Evolutionary conservation across 2,113 vertebrate genomes (phyloP).

Genomic region (Prolemur simus): DNA sequence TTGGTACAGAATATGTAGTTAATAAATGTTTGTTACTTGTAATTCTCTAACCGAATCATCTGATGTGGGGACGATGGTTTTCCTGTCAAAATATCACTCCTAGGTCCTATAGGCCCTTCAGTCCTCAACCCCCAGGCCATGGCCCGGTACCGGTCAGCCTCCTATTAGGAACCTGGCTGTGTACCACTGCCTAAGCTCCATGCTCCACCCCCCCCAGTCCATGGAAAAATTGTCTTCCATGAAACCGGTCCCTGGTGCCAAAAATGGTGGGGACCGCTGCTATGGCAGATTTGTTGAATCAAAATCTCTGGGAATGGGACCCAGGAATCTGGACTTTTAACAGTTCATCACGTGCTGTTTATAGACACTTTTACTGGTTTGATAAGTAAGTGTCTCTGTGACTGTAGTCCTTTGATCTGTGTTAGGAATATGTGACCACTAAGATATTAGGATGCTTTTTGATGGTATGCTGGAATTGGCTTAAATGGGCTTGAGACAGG

Average conservation of each 20-base stretch:
- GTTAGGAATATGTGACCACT: not conserved
- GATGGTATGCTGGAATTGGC: not conserved
- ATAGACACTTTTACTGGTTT: not conserved
- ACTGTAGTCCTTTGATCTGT: not conserved
- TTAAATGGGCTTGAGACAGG: not conserved
- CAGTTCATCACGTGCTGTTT: not conserved
- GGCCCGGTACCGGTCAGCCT: too few species aligned
- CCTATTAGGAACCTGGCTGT: too few species aligned
- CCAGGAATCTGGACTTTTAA: not conserved
- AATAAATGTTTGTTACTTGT: not conserved
- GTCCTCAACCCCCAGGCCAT: too few species aligned
- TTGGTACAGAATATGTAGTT: not conserved
- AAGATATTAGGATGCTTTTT: not conserved
- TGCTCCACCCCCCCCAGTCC: too few species aligned
- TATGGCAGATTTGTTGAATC: not conserved
- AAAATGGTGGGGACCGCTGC: too few species aligned
- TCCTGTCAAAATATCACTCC: not conserved
- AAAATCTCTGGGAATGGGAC: not conserved
- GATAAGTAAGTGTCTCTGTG: not conserved
- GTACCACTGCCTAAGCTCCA: too few species aligned
- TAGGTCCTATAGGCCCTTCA: not conserved
- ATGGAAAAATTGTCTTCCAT: too few species aligned
- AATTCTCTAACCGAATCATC: not conserved
- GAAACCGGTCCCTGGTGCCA: too few species aligned
- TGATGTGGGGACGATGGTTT: not conserved